A percentile compares a stretch with the other conserved stretches of the same genome.
These are phyloP conservation scores for Rhinatrema bivittatum DNA, from an alignment of 2,797 vertebrate genomes.

Conservation along the genomic window DNA sequence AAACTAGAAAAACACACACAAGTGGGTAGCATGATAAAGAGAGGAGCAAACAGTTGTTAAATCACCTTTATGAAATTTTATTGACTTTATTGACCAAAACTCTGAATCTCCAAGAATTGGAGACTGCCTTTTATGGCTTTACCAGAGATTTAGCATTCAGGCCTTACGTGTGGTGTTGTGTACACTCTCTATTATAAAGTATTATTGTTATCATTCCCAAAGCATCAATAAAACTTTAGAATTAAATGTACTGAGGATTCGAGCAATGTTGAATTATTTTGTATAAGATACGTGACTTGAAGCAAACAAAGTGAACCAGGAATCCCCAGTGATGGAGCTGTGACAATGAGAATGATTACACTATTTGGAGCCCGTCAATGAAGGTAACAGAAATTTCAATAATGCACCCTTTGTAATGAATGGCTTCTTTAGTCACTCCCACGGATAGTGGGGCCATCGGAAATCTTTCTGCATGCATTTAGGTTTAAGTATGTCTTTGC, in stretches of 20 bases:
- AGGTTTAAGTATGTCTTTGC: background rate
- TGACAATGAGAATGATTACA: constrained; percentile 17
- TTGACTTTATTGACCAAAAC: too few species aligned
- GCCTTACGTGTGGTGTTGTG: too few species aligned
- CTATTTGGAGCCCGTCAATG: constrained; percentile 19
- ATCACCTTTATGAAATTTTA: too few species aligned
- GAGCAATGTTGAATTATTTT: constrained; percentile 19
- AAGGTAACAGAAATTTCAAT: constrained; percentile 29
- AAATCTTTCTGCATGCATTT: background rate
- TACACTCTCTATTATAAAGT: too few species aligned
- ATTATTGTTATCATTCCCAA: too few species aligned
- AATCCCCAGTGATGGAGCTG: constrained; percentile 27
- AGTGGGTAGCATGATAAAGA: too few species aligned
- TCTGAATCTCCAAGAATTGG: too few species aligned
- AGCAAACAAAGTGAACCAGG: constrained; percentile 26
- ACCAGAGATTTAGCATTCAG: too few species aligned
- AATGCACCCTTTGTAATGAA: constrained; percentile 21
- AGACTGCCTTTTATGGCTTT: too few species aligned
- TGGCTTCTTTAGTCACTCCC: constrained; percentile 24
- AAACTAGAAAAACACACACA: too few species aligned
- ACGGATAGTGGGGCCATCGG: background rate
- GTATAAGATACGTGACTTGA: constrained; percentile 15
- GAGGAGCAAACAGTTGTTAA: too few species aligned
- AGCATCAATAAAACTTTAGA: too few species aligned
- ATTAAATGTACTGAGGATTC: background rate